phyloP scores from a whole-genome alignment of 2,888 invertebrate genomes.

The Eulithis testata region DNA sequence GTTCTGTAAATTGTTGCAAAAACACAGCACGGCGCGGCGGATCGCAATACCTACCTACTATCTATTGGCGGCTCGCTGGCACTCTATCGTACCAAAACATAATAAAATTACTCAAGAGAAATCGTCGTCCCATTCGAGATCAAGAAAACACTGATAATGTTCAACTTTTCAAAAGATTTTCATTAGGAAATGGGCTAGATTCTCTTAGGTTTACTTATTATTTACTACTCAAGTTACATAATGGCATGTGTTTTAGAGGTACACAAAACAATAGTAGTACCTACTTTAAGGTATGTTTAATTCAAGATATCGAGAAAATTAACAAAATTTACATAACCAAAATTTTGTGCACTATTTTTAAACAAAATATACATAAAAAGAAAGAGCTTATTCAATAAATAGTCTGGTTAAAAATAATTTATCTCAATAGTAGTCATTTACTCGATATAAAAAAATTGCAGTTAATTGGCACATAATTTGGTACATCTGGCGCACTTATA shows the following conservation, averaged over 20 bases:
- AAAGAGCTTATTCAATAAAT: no score
- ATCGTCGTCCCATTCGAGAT: constrained; percentile 35
- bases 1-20: constrained; percentile 72
- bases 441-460: constrained; percentile 3
- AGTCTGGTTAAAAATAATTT: no score
- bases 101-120: constrained; percentile 27
- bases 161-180: constrained; percentile 29
- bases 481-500: constrained; percentile 3
- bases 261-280: not conserved
- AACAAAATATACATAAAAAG: no score
- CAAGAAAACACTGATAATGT: constrained; percentile 33
- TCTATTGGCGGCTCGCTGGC: constrained; percentile 25
- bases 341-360: no score
- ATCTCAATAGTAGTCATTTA: no score
- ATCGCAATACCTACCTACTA: constrained; percentile 52
- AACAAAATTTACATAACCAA: not conserved
- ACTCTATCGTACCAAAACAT: constrained; percentile 18
- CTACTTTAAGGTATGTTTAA: no score
- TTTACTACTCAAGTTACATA: constrained; percentile 17
- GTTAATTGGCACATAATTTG: constrained; percentile 30
- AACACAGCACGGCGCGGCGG: constrained; percentile 65
- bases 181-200: constrained; percentile 26
- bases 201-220: constrained; percentile 18
- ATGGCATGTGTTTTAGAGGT: constrained; percentile 23
- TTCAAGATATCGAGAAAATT: no score